Evolutionary conservation across 2,888 invertebrate species (phyloP).

Genomic region (Ashinkailepas kermadecensis): DNA sequence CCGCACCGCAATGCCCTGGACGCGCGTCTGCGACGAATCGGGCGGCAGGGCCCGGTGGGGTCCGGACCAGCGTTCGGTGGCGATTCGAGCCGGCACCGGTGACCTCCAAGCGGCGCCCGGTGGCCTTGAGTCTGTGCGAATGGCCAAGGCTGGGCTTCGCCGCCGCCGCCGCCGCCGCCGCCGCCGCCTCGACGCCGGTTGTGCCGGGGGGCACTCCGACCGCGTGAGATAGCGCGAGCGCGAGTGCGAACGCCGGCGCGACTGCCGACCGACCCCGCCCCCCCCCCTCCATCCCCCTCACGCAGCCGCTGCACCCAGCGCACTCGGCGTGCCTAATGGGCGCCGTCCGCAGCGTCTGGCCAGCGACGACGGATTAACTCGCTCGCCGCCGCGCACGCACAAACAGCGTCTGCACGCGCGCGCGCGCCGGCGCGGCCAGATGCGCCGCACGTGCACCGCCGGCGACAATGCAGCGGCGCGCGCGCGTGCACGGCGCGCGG

Average conservation of each 20-base stretch:
- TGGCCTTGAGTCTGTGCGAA: constrained; percentile 5
- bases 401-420: neutral
- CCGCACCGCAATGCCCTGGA: neutral
- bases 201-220: neutral
- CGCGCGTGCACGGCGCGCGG: too few species aligned
- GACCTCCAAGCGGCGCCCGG: neutral
- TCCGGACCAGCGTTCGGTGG: neutral
- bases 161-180: neutral
- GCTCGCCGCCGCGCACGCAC: too few species aligned
- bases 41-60: neutral
- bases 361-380: too few species aligned
- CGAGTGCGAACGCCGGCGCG: neutral
- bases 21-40: neutral
- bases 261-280: too few species aligned
- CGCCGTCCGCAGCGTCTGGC: too few species aligned
- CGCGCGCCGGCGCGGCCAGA: neutral
- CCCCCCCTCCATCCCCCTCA: too few species aligned
- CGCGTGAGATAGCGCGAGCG: neutral
- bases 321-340: too few species aligned
- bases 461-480: neutral
- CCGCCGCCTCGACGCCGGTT: neutral
- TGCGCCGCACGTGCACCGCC: neutral
- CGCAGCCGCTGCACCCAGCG: too few species aligned
- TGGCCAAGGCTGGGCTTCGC: neutral
- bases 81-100: neutral